Base-by-base conservation (phyloP, 2,888 invertebrate species). In the Acleris holmiana region DNA sequence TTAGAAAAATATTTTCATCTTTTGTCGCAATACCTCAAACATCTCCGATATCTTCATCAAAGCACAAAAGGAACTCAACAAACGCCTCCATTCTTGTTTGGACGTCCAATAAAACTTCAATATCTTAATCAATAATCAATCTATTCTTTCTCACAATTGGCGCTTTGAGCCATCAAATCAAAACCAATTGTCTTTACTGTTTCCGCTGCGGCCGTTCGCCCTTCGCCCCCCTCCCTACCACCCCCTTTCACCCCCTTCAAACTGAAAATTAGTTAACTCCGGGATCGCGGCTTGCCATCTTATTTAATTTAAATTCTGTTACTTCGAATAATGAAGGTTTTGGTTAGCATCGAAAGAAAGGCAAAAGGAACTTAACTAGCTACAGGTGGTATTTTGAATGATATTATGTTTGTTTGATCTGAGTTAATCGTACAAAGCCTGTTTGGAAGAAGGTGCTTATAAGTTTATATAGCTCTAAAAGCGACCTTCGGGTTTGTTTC, bases 231-330 rank as follows among this genome's bases (percentile, higher is more conserved):
- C 15, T 47, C 57, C 54, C 48, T 51, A 56, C 59, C 54, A 29
- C 64, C 65, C 66, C 49, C 49, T 50, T 50, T 68, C 51, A 56
- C 65, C 66, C 49, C 49, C 50, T 50, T 68, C 51, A 56, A 66
- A 70, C 67, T 66, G 72, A 71, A 71, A 71, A 73, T 70, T 70
- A 70, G 68, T 69, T 67, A 68, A 65, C 67, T 69, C 65, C 47
- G 46, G 61, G 61, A 54, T 67, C 61, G 59, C 67, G 55, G 57
- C 61, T 62, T 62, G 61, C 67, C 60, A 68, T 66, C 67, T 66
- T 55, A 67, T 69, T 71, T 59, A 59, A 67, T 69, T 71, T 59
- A 54, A 64, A 64, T 64, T 64, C 23, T 21, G 54, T 59, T 59
- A 54, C 54, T 63, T 15, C n/a, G 17, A 29, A 48, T 53, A 57